phyloP scores from a whole-genome alignment of 2,113 vertebrate species.

The Phalacrocorax pelagicus region DNA sequence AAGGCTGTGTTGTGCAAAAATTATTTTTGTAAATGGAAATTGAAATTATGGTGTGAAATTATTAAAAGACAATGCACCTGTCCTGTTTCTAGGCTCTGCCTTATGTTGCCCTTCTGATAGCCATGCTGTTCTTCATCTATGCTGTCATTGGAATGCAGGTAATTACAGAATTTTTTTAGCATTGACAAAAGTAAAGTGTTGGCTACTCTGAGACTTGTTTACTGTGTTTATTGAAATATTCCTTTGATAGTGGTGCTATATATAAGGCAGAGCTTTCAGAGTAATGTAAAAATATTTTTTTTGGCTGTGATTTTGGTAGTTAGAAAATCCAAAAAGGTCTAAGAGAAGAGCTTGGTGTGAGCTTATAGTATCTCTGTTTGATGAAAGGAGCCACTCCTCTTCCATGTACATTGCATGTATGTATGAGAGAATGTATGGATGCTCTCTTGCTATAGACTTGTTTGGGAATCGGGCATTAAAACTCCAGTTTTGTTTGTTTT shows the following conservation, averaged over 20 bases:
- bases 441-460: neutral
- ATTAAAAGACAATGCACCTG: neutral
- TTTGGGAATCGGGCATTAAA: neutral
- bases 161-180: neutral
- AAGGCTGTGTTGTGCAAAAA: neutral
- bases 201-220: neutral
- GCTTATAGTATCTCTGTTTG: neutral
- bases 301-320: neutral
- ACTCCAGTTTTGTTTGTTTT: neutral
- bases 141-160: constrained; percentile 99
- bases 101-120: constrained; percentile 96
- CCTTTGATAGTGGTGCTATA: neutral
- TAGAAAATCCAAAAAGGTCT: neutral
- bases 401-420: neutral
- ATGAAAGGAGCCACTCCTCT: neutral
- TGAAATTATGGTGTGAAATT: neutral
- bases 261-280: neutral
- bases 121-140: constrained; percentile 99
- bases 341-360: neutral
- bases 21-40: neutral
- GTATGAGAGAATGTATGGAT: neutral
- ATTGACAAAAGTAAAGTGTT: neutral
- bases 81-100: constrained; percentile 85
- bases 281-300: neutral
- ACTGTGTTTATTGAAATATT: neutral